Percentiles rank a stretch among this genome's conserved stretches.
Conservation (phyloP, 1,140 invertebrate species). For the Eurosta solidaginis region DNA sequence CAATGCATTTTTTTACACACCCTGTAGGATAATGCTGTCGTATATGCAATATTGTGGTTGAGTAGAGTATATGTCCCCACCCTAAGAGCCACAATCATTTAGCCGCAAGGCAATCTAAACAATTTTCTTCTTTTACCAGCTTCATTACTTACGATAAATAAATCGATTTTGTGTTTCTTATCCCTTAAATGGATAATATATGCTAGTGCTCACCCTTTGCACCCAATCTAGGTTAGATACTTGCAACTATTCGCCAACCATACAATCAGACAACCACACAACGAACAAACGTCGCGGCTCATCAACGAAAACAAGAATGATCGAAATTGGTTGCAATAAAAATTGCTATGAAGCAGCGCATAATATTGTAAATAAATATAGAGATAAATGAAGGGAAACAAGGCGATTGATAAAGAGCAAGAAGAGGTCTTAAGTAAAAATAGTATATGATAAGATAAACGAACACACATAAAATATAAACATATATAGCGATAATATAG, state of each 20-base stretch:
- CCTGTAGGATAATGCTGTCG: neutral
- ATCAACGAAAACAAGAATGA: neutral
- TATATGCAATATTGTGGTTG: neutral
- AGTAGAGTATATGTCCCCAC: neutral
- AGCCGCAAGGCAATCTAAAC: slow-evolving; percentile 29
- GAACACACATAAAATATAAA: too few species aligned
- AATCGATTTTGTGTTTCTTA: slow-evolving; percentile 24
- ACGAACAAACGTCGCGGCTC: neutral
- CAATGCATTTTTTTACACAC: too few species aligned
- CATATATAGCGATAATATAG: too few species aligned
- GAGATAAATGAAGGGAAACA: neutral
- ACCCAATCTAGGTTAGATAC: too few species aligned
- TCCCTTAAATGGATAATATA: neutral
- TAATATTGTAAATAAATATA: too few species aligned
- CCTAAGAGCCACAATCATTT: slow-evolving; percentile 9
- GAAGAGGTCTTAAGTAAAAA: neutral
- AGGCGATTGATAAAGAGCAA: neutral
- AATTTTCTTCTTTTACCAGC: slow-evolving; percentile 27
- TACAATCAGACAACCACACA: too few species aligned
- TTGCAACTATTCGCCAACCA: too few species aligned
- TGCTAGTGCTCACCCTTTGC: too few species aligned
- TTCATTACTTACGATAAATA: slow-evolving; percentile 26
- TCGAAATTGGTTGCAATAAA: neutral
- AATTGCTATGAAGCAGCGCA: neutral
- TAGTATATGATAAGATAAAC: too few species aligned